Percentiles rank a stretch among this genome's conserved stretches.
These are phyloP conservation scores for Oreochromis tanganicae DNA, from an alignment of 2,113 vertebrate species.

Conservation along the genomic window DNA sequence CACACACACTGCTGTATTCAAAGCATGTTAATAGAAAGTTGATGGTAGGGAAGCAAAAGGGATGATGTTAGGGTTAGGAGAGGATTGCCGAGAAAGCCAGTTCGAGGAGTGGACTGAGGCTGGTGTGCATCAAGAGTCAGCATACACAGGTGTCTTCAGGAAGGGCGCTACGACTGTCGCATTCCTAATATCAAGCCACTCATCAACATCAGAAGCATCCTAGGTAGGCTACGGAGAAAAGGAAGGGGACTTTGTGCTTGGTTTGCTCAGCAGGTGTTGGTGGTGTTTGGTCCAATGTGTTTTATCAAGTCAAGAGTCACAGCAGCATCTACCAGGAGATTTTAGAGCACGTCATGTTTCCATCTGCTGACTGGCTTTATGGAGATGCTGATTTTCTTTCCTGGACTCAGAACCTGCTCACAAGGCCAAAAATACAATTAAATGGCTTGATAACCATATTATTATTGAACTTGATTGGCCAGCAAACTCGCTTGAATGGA, in stretches of 20 bases:
- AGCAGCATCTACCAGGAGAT: background rate
- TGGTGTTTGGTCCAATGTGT: background rate
- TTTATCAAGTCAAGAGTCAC: background rate
- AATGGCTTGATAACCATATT: background rate
- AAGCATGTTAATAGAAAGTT: background rate
- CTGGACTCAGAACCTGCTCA: background rate
- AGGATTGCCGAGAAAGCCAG: background rate
- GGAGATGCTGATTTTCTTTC: background rate
- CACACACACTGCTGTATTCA: background rate
- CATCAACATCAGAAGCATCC: background rate
- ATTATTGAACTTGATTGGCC: background rate
- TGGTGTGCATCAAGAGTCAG: background rate
- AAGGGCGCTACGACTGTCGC: background rate
- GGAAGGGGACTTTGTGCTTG: background rate
- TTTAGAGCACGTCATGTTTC: accelerated
- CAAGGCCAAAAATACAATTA: background rate
- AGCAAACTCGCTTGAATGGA: background rate
- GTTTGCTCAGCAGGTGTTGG: background rate
- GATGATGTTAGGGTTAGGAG: too few species aligned
- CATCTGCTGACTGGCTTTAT: background rate
- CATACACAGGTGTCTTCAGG: background rate
- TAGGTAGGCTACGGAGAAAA: background rate
- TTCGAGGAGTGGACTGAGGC: background rate
- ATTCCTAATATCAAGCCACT: background rate
- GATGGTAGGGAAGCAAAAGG: background rate